A percentile compares a stretch with the other conserved stretches of the same genome.
Conservation (phyloP, 2,113 vertebrate species). For the Eolophus roseicapilla region DNA sequence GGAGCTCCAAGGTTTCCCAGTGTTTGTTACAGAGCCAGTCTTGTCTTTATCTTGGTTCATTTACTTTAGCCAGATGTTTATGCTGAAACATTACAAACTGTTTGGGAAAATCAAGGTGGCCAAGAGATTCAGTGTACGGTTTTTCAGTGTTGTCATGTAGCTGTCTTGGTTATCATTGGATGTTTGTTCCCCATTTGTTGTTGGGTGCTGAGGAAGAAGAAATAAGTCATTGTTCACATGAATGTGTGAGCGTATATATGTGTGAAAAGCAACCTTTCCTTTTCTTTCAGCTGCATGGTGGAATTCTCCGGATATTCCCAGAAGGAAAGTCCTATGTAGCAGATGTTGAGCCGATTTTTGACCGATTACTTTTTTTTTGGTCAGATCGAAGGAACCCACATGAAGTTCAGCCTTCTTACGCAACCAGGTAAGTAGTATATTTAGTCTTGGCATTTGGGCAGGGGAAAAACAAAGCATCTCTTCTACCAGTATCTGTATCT, state of each 20-base stretch:
- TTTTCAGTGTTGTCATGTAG: background rate
- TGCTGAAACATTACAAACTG: background rate
- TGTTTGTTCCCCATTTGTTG: background rate
- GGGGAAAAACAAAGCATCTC: background rate
- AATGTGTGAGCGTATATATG: background rate
- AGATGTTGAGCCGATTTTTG: constrained; percentile 92
- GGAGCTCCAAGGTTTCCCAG: background rate
- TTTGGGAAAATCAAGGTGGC: background rate
- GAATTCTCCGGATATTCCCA: constrained; percentile 91
- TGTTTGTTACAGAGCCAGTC: background rate
- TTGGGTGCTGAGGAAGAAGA: background rate
- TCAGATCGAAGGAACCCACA: constrained; percentile 95
- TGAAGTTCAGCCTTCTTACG: constrained; percentile 92
- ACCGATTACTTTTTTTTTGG: constrained; percentile 94
- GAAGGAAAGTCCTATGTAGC: constrained; percentile 87
- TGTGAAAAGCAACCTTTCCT: background rate
- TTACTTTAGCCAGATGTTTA: background rate
- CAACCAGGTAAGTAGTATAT: constrained; percentile 78
- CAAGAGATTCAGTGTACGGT: background rate
- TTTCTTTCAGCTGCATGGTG: constrained; percentile 85
- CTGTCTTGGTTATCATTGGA: background rate
- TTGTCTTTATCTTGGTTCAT: background rate
- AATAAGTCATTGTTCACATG: background rate
- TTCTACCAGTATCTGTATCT: background rate
- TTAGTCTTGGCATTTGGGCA: background rate